Evolutionary conservation across 2,888 invertebrate genomes (phyloP), one percentile per base, ranked within the genome.

Genomic region (Lysandra coridon): DNA sequence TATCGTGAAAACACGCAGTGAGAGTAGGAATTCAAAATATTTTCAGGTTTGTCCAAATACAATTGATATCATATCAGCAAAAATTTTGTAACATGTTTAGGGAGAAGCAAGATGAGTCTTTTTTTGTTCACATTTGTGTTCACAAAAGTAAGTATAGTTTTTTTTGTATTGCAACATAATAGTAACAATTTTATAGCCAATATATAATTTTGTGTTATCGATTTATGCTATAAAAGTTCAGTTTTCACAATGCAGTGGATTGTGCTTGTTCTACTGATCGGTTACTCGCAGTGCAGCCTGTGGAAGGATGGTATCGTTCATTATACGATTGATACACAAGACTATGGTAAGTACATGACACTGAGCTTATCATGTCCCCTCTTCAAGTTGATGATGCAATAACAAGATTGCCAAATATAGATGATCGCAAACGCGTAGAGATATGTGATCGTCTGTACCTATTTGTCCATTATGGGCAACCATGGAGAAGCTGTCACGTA

Each of bases 271-370:
- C 33, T 79, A 2, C 57, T 73, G 23, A 23, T 79, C 7, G 73
- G 73, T 73, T n/a, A 60, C 23, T 79, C 78, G 30, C 33, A 73
- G 10, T 57, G 78, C 14, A 7, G 37, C 14, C 57, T 92, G 0
- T 92, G 92, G 91, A 83, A 85, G 0, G 88, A 89, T 33, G 93
- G 93, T 0, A 83, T 92, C 0, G 89, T 93, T 0, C 92, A 92
- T 82, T 93, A 88, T 81, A 83, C 88, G 0, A 87, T 93, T 0
- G 91, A 88, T 82, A 84, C 82, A 0, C 90, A 90, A 79, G 91
- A 92, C 82, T 93, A 92, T 82, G 93, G 93, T 92, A 85, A 86
- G 87, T 80, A 62, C 62, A 23, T 62, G 1, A 1, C 60, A 62
- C 2, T n/a, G 2, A 23, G n/a, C 10, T 44, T 10, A 7, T 4